These are phyloP conservation scores for Somateria mollissima DNA, from an alignment of 2,797 vertebrate genomes.

Conservation along the genomic window DNA sequence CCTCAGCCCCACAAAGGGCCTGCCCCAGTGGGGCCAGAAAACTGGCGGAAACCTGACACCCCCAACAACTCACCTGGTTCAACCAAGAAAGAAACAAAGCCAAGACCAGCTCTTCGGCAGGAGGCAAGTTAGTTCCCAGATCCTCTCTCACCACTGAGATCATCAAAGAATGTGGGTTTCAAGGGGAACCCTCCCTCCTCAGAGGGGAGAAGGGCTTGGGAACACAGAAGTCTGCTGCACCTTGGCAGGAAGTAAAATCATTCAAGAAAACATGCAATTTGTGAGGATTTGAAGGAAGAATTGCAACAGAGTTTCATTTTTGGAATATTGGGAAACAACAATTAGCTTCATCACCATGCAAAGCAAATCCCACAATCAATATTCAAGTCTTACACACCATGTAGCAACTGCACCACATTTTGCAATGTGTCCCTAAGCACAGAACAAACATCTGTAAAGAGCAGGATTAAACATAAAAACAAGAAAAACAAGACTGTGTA, in stretches of 20 bases:
- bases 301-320: background rate
- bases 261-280: background rate
- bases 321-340: conserved; percentile 10
- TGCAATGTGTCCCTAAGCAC: conserved; percentile 46
- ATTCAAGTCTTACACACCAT: background rate
- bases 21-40: background rate
- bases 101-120: background rate
- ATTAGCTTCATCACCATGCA: background rate
- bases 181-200: background rate
- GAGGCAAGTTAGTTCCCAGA: background rate
- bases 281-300: background rate
- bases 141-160: background rate
- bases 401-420: conserved; percentile 49
- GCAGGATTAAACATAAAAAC: conserved; percentile 3
- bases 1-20: background rate
- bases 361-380: conserved; percentile 32
- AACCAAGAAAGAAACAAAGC: background rate
- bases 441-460: conserved; percentile 34
- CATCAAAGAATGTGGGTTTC: background rate
- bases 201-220: background rate
- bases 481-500: background rate
- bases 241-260: background rate
- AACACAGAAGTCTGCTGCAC: background rate
- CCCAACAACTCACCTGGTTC: background rate
- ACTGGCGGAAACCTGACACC: background rate